Evolutionary conservation across 2,113 vertebrate genomes (phyloP), one percentile per base, ranked within the genome.

Genomic region (Saimiri boliviensis): DNA sequence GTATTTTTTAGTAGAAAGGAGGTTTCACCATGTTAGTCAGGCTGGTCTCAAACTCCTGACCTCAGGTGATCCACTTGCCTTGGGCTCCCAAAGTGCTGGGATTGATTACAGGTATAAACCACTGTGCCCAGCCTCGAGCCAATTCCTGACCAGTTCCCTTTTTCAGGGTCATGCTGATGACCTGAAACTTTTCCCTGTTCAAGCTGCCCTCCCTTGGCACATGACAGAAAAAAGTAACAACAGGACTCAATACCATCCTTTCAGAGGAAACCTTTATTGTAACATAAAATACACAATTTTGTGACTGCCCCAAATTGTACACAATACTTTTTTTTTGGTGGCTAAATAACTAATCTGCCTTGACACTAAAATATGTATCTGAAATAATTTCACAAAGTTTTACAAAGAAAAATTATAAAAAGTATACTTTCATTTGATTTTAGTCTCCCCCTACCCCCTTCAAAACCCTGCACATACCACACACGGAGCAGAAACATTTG

Each of bases 331-430:
- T 94, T 94, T 96, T 94, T 96, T 81, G 93, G 84, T 96, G 86
- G 66, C 91, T 95, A 88, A 56, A 91, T 83, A 94, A 77, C 94
- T 94, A 93, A 89, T 96, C 81, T 90, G 93, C 77, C 30, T 96
- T 27, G 71, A 97, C 95, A 93, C 97, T 97, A 97, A 98, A 97
- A 94, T 97, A 98, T 84, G 94, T 97, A 96, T 97, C 89, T 96
- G 96, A 98, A 96, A 94, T 96, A 86, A 96, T 76, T 93, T 92
- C 96, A 96, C 95, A 87, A 96, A 92, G 91, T 97, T 91, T 97
- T 94, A 96, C 86, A 97, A 97, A 97, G 97, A 93, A 96, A 96
- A 98, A 95, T 97, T 95, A 94, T 95, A 95, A 97, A 97, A 98
- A 97, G 90, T 96, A 93, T 91, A 86, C 60, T 93, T 94, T 79